Evolutionary conservation across 1,140 invertebrate genomes (phyloP).

Genomic region (Steinernema khuongi): DNA sequence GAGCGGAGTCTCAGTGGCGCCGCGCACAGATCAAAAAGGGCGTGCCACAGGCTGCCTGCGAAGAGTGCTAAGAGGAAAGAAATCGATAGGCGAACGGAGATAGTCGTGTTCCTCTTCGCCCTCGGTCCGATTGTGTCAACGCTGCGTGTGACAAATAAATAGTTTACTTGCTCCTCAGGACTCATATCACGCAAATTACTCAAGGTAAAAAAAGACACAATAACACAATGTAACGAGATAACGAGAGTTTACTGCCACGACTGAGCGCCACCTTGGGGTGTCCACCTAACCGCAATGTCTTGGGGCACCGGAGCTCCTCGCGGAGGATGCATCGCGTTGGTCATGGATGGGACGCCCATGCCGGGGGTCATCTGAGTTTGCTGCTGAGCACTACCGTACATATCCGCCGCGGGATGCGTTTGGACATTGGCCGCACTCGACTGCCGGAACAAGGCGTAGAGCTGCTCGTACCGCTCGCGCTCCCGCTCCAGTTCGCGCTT

Average conservation of each 20-base stretch:
- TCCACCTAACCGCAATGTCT: background rate
- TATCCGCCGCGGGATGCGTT: background rate
- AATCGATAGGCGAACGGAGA: background rate
- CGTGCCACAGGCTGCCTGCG: constrained; percentile 1
- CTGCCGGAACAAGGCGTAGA: constrained; percentile 39
- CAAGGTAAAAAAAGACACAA: too few relatives aligned
- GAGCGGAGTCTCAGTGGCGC: background rate
- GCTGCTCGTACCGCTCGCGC: constrained; percentile 45
- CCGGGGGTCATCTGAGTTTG: background rate
- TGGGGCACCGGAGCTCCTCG: background rate
- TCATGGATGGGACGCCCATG: background rate
- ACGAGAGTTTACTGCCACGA: too few relatives aligned
- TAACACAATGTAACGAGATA: too few relatives aligned
- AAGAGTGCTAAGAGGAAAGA: constrained; percentile 7
- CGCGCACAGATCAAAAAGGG: constrained; percentile 12
- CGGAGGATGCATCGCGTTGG: background rate
- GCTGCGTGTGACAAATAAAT: constrained; percentile 1
- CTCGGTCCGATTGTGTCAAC: too few relatives aligned
- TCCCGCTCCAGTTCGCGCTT: constrained; percentile 48
- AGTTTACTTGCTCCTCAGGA: too few relatives aligned
- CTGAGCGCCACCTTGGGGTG: background rate
- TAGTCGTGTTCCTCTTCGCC: too few relatives aligned
- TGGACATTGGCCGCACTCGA: background rate
- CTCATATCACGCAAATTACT: too few relatives aligned
- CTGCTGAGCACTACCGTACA: background rate